Evolutionary conservation across 1,140 invertebrate genomes (phyloP), one percentile per base, ranked within the genome.

Genomic region (Lordiphosa clarofinis): DNA sequence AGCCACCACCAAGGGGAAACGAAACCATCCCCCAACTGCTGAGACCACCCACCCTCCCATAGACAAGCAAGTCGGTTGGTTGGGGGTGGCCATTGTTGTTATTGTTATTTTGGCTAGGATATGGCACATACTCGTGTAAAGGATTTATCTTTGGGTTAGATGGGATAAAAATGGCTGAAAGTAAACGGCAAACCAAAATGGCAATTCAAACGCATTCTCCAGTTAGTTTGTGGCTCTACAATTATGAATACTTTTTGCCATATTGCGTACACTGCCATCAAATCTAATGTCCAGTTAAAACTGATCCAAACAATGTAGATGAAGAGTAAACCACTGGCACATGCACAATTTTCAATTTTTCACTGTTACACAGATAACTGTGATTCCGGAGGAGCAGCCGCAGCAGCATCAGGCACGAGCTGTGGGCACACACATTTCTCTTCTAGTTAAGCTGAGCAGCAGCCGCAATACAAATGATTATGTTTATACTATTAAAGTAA

Each of bases 401-500:
- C 65, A 55, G 39, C 66, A 67, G 71, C 74, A 48, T 75, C 61
- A 56, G 58, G 66, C 76, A 76, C 70, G 66, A 62, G 72, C 66
- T 44, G 40, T 21, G 12, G 21, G 40, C 39, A 13, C n/a, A 10
- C 19, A 12, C 4, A 12, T 42, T 37, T 38, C 35, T 39, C 50
- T 58, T 44, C 36, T 39, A 47, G 15, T 35, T 61, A 56, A 40
- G 42, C 44, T 31, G 31, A 54, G 59, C 68, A 82, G 76, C 76
- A 82, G 76, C 72, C 67, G 43, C 62, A 82, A 58, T 64, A 84
- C 70, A 78, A 84, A 84, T 84, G 79, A 86, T 84, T 84, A 84
- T 84, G 79, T 84, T 84, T 84, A 84, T 86, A 86, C 78, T 73
- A 84, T 84, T 84, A 84, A 84, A 84, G 78, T 84, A 84, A 84